Percentiles rank a stretch among this genome's conserved stretches.
Conservation (phyloP, 2,888 invertebrate genomes). For the Arrhopalites spinosus region DNA sequence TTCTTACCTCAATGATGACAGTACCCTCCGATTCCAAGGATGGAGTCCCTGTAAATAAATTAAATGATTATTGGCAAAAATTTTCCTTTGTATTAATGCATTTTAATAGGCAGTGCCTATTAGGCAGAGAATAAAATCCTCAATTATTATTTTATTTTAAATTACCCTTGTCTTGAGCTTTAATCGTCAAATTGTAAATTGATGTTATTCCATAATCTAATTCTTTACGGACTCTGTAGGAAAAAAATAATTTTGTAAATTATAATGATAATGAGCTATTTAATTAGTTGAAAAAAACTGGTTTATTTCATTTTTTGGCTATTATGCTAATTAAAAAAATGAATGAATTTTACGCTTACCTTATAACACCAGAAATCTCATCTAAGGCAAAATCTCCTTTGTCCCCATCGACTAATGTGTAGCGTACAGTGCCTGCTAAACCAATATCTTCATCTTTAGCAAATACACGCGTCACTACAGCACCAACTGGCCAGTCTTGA, state of each 20-base stretch:
- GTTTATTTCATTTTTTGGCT: no score
- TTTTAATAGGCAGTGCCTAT: no score
- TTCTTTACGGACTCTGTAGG: slow-evolving; percentile 69
- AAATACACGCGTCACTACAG: slow-evolving; percentile 70
- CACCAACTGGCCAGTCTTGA: slow-evolving; percentile 77
- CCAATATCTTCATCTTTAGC: slow-evolving; percentile 86
- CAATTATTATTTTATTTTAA: no score
- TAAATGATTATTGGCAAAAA: no score
- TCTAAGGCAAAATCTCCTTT: slow-evolving; percentile 80
- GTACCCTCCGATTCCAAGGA: slow-evolving; percentile 77
- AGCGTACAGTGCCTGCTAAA: slow-evolving; percentile 77
- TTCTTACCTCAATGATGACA: slow-evolving; percentile 73
- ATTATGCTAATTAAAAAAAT: no score
- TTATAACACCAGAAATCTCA: slow-evolving; percentile 79
- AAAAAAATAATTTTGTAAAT: no score
- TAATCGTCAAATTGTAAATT: slow-evolving; percentile 83
- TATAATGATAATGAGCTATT: no score
- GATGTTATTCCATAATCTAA: slow-evolving; percentile 90
- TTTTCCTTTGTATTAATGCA: no score
- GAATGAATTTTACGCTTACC: no score
- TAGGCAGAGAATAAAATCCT: no score
- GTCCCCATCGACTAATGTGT: slow-evolving; percentile 71
- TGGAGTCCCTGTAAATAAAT: slow-evolving; percentile 72
- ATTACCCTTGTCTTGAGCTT: slow-evolving; percentile 85
- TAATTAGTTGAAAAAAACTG: no score